These are phyloP conservation scores for Xenentodon cancila DNA, from an alignment of 2,797 vertebrate genomes.

Conservation along the genomic window DNA sequence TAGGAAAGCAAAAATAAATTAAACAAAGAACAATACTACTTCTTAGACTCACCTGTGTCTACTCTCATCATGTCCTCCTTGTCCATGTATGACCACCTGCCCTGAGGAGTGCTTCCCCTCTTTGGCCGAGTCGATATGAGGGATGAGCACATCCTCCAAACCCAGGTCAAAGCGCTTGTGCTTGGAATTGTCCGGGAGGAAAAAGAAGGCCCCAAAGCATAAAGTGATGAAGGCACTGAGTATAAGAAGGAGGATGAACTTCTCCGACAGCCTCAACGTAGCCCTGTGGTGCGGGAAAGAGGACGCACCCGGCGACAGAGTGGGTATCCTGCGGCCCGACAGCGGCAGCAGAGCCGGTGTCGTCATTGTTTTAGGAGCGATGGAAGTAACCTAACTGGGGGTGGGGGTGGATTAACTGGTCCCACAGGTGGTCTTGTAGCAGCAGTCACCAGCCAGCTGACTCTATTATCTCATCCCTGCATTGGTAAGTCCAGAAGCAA, in stretches of 20 bases:
- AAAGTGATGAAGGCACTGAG: constrained; percentile 99
- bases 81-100: constrained; percentile 92
- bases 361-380: constrained; percentile 85
- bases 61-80: constrained; percentile 90
- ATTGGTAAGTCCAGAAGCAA: constrained; percentile 44
- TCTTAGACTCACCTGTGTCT: constrained; percentile 89
- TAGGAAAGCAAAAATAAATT: no score
- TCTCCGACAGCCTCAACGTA: constrained; percentile 96
- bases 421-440: constrained; percentile 69
- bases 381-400: constrained; percentile 15
- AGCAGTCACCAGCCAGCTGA: constrained; percentile 57
- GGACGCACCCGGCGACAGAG: constrained; percentile 89
- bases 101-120: constrained; percentile 87
- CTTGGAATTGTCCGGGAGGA: constrained; percentile 97
- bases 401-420: constrained; percentile 41
- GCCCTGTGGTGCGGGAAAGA: constrained; percentile 97
- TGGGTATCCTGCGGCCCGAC: constrained; percentile 94
- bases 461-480: constrained; percentile 83
- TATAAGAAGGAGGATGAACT: constrained; percentile 98
- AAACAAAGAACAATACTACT: background rate
- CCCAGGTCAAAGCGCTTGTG: constrained; percentile 98
- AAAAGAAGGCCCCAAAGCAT: constrained; percentile 98
- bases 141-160: constrained; percentile 96
- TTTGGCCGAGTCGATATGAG: constrained; percentile 92
- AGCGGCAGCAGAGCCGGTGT: constrained; percentile 94